Percentiles rank a stretch among this genome's conserved stretches.
These are phyloP conservation scores for Pampusana beccarii DNA, from an alignment of 2,113 vertebrate genomes.

Conservation along the genomic window DNA sequence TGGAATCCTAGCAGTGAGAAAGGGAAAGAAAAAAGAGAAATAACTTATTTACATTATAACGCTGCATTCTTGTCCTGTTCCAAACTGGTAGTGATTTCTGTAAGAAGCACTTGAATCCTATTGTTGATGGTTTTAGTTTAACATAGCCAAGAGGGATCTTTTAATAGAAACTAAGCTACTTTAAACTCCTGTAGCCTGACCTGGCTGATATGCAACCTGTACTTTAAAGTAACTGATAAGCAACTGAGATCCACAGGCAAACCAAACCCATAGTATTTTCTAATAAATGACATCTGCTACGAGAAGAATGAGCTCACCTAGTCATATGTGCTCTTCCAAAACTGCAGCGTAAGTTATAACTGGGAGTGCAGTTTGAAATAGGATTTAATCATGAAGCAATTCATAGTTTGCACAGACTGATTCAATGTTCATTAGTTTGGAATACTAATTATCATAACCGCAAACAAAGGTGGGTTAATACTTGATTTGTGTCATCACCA, in stretches of 20 bases:
- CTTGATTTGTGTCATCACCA: neutral
- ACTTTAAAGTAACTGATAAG: neutral
- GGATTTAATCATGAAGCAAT: neutral
- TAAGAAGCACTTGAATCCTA: neutral
- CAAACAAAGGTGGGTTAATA: neutral
- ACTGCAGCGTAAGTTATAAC: neutral
- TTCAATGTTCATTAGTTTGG: neutral
- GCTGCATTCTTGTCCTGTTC: neutral
- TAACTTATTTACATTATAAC: neutral
- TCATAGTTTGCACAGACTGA: neutral
- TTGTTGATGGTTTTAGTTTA: constrained; percentile 25
- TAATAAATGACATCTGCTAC: neutral
- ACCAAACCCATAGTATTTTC: neutral
- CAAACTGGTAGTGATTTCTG: neutral
- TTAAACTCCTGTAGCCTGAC: neutral
- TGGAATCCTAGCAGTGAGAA: constrained; percentile 50
- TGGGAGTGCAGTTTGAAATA: neutral
- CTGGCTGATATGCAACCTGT: neutral
- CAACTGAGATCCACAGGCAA: neutral
- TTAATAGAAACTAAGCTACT: constrained; percentile 55
- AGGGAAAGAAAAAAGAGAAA: neutral
- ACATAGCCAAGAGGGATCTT: neutral
- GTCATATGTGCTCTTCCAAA: neutral
- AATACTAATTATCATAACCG: neutral
- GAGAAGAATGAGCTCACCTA: neutral